Conservation (phyloP, 2,113 vertebrate species). For the Tachycineta bicolor region DNA sequence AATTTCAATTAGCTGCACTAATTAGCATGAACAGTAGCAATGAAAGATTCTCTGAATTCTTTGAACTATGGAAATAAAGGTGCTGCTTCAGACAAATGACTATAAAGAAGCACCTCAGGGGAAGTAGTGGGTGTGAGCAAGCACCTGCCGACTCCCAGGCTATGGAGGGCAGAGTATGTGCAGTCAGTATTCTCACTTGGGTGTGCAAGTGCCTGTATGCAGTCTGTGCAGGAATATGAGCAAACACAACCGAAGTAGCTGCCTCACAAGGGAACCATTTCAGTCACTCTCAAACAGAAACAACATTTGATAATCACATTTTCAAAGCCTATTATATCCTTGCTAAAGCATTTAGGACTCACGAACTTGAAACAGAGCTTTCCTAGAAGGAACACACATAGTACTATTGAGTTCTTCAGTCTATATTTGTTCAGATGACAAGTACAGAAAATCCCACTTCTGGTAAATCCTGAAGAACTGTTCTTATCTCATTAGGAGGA, state of each 20-base stretch:
- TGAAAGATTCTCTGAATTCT: not conserved
- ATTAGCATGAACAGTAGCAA: not conserved
- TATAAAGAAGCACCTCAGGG: rapidly evolving
- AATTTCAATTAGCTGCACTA: not conserved
- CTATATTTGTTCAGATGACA: not conserved
- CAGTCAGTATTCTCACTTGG: not conserved
- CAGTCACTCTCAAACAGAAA: not conserved
- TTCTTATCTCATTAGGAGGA: not conserved
- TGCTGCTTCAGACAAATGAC: not conserved
- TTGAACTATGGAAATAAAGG: not conserved
- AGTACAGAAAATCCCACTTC: not conserved
- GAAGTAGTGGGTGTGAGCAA: not conserved
- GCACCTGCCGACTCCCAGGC: not conserved
- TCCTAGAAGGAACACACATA: not conserved
- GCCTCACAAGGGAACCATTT: not conserved
- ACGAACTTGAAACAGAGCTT: not conserved
- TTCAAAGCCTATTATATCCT: not conserved
- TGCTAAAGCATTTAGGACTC: not conserved
- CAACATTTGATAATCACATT: not conserved
- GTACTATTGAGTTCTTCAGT: not conserved
- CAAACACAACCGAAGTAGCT: not conserved
- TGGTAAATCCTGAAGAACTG: not conserved
- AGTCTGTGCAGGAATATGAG: not conserved
- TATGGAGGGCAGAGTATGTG: rapidly evolving
- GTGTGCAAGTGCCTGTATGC: not conserved